A percentile compares a stretch with the other conserved stretches of the same genome.
phyloP scores from a whole-genome alignment of 1,140 invertebrate genomes.

The Solen grandis region DNA sequence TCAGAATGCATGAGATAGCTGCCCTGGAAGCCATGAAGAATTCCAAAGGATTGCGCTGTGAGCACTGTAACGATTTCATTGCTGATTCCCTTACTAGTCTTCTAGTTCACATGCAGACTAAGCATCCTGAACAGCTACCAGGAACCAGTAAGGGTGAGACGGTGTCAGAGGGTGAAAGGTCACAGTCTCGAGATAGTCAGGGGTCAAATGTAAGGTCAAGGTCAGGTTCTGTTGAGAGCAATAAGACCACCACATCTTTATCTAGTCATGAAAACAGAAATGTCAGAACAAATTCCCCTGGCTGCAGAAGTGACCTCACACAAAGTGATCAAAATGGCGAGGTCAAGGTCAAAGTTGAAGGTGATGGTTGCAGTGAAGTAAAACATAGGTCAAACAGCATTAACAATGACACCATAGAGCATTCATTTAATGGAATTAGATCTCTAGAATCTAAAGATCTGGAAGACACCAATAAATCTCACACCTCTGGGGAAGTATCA shows the following conservation, averaged over 20 bases:
- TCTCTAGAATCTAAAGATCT: neutral
- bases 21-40: constrained; percentile 62
- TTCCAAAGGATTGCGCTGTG: constrained; percentile 63
- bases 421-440: neutral
- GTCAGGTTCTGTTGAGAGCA: constrained; percentile 53
- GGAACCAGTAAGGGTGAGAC: constrained; percentile 45
- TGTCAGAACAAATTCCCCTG: neutral
- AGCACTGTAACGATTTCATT: constrained; percentile 66
- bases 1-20: constrained; percentile 72
- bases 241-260: constrained; percentile 31
- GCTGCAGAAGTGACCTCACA: neutral
- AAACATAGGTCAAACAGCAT: neutral
- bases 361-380: neutral
- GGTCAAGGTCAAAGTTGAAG: constrained; percentile 3
- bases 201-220: constrained; percentile 36
- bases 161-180: constrained; percentile 42
- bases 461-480: neutral
- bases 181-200: constrained; percentile 38
- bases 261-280: constrained; percentile 38
- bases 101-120: constrained; percentile 66
- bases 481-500: neutral
- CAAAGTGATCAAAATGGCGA: neutral
- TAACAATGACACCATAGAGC: neutral
- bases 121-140: constrained; percentile 62
- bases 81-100: constrained; percentile 67